These are phyloP conservation scores for Mungos mungo DNA, from an alignment of 2,113 vertebrate genomes.

Conservation along the genomic window DNA sequence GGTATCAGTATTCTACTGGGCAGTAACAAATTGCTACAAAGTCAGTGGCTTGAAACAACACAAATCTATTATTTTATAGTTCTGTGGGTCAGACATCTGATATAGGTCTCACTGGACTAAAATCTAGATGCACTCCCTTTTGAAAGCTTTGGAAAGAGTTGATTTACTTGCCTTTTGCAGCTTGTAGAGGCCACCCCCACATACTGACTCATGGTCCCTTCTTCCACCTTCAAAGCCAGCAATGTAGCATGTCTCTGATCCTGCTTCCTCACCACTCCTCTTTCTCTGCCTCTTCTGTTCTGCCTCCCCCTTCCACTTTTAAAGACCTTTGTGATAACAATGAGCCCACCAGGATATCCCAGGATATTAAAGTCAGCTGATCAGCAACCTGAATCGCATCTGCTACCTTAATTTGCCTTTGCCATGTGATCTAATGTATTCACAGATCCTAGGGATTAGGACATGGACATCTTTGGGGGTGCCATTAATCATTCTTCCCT, in stretches of 20 bases:
- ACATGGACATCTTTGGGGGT: neutral
- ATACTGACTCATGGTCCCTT: neutral
- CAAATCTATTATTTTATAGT: neutral
- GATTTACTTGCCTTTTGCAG: neutral
- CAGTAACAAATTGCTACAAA: neutral
- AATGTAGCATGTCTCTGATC: neutral
- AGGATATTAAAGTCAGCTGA: neutral
- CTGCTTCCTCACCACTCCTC: neutral
- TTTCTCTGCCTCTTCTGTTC: neutral
- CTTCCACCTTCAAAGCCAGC: conserved; percentile 26
- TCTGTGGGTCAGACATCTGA: neutral
- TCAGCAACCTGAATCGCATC: neutral
- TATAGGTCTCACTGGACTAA: neutral
- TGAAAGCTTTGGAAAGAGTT: neutral
- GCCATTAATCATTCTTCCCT: neutral
- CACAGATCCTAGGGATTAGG: neutral
- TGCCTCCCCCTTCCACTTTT: neutral
- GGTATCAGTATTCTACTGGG: neutral
- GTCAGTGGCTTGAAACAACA: neutral
- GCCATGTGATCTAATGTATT: neutral
- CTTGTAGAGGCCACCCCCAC: neutral
- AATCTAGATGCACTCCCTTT: neutral
- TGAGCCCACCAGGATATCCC: neutral
- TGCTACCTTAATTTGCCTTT: neutral
- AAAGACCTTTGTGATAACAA: neutral